Evolutionary conservation across 2,797 vertebrate species (phyloP).

Genomic region (Cryptoblepharus egeriae): DNA sequence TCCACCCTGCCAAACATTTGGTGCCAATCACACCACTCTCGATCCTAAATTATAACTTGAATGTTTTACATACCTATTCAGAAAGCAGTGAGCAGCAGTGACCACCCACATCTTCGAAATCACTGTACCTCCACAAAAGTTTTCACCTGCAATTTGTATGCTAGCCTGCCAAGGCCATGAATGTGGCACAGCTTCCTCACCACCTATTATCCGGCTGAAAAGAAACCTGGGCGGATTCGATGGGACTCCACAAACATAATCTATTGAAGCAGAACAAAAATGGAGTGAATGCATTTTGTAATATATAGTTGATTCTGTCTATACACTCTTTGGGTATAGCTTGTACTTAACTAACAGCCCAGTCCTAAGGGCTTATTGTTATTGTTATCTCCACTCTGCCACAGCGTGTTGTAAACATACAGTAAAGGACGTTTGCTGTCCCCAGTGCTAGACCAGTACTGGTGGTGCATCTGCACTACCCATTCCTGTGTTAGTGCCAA

Average conservation of each 20-base stretch:
- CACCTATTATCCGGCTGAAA: constrained; percentile 60
- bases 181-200: constrained; percentile 64
- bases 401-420: too few relatives aligned
- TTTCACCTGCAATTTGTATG: constrained; percentile 63
- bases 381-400: too few relatives aligned
- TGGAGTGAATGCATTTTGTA: background rate
- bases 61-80: constrained; percentile 17
- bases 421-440: too few relatives aligned
- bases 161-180: constrained; percentile 74
- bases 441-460: too few relatives aligned
- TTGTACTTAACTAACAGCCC: background rate
- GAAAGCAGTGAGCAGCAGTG: constrained; percentile 67
- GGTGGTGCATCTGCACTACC: too few relatives aligned
- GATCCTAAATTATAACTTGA: accelerated
- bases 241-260: constrained; percentile 40
- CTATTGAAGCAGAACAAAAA: constrained; percentile 37
- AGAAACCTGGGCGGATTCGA: constrained; percentile 58
- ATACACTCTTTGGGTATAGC: background rate
- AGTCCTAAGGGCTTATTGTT: too few relatives aligned
- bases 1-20: too few relatives aligned
- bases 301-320: background rate
- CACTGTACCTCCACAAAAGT: constrained; percentile 61
- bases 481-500: too few relatives aligned
- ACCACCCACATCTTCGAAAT: constrained; percentile 60
- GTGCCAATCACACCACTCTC: accelerated